A percentile compares a stretch with the other conserved stretches of the same genome.
These are phyloP conservation scores for Emydoidea blandingii DNA, from an alignment of 2,797 vertebrate species.

Conservation along the genomic window DNA sequence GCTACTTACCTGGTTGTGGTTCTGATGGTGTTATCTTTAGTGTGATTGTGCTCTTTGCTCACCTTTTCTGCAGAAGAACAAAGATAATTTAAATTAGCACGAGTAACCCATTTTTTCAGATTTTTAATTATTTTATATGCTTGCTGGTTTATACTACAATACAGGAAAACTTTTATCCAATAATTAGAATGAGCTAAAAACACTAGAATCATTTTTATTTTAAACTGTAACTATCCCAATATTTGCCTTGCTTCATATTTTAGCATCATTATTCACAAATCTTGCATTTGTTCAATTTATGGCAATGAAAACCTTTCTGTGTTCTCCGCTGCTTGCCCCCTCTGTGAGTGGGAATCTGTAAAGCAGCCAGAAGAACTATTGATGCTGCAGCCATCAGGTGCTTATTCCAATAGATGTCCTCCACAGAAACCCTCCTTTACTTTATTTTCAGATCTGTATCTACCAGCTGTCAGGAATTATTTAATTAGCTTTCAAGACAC, in stretches of 20 bases:
- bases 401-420: slow-evolving; percentile 63
- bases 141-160: slow-evolving; percentile 21
- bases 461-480: slow-evolving; percentile 68
- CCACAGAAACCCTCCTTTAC: slow-evolving; percentile 24
- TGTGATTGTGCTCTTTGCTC: slow-evolving; percentile 98
- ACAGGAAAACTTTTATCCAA: background rate
- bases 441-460: slow-evolving; percentile 32
- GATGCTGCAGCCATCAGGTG: background rate
- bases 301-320: slow-evolving; percentile 26
- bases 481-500: slow-evolving; percentile 74
- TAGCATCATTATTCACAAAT: slow-evolving; percentile 5
- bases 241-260: background rate
- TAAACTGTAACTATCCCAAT: background rate
- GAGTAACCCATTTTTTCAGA: background rate
- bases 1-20: slow-evolving; percentile 91
- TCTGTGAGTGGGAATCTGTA: slow-evolving; percentile 8
- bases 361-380: slow-evolving; percentile 15
- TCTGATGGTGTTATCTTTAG: slow-evolving; percentile 90
- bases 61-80: slow-evolving; percentile 92
- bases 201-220: background rate
- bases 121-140: background rate
- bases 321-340: background rate
- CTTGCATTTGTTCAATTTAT: slow-evolving; percentile 2
- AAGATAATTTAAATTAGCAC: slow-evolving; percentile 22
- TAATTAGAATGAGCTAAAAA: background rate